phyloP scores from a whole-genome alignment of 1,140 invertebrate species.

The Caerostris extrusa region DNA sequence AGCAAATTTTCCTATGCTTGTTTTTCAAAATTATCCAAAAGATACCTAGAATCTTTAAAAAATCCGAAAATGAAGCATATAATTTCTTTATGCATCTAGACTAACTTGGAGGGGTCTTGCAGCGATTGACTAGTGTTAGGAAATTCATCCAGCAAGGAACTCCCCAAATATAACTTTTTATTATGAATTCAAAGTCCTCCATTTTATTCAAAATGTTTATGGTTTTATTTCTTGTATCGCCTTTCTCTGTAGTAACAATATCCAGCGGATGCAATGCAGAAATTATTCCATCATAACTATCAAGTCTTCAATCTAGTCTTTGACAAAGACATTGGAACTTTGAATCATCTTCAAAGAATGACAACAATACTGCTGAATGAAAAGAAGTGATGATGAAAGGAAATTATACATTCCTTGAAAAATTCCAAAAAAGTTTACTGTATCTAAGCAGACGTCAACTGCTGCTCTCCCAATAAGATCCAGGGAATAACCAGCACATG shows the following conservation, averaged over 20 bases:
- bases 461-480: slow-evolving; percentile 5
- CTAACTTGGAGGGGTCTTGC: too few relatives aligned
- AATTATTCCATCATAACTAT: slow-evolving; percentile 3
- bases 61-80: too few relatives aligned
- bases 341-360: not conserved
- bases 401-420: not conserved
- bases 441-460: not conserved
- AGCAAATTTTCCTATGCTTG: too few relatives aligned
- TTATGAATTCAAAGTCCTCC: not conserved
- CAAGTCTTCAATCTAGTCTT: not conserved
- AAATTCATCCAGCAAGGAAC: too few relatives aligned
- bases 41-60: too few relatives aligned
- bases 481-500: slow-evolving; percentile 22
- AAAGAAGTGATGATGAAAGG: not conserved
- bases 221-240: not conserved
- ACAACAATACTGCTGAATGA: not conserved
- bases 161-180: too few relatives aligned
- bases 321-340: not conserved
- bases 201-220: slow-evolving; percentile 9
- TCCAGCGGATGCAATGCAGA: not conserved
- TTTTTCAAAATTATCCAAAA: too few relatives aligned
- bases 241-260: not conserved
- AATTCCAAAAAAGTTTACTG: slow-evolving; percentile 28
- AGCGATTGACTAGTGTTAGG: too few relatives aligned
- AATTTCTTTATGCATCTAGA: too few relatives aligned